phyloP scores from a whole-genome alignment of 1,140 invertebrate species.

The Scaptomyza montana region DNA sequence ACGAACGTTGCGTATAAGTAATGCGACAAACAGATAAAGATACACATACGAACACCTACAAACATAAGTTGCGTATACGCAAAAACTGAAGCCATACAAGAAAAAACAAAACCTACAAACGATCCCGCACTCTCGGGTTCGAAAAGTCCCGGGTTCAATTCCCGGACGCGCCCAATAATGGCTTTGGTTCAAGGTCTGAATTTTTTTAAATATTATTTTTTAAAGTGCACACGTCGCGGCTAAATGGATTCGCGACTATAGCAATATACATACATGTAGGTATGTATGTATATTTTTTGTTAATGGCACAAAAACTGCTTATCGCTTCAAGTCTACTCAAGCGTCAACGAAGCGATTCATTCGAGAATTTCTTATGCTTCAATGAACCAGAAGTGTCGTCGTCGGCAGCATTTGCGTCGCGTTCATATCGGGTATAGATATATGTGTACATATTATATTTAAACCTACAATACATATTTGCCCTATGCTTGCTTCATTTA shows the following conservation, averaged over 20 bases:
- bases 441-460: conserved; percentile 31
- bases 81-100: not conserved
- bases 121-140: not conserved
- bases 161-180: conserved; percentile 88
- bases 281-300: conserved; percentile 62
- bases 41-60: not conserved
- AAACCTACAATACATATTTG: conserved; percentile 19
- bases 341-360: conserved; percentile 80
- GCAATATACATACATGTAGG: conserved; percentile 34
- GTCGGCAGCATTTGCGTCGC: conserved; percentile 45
- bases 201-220: not conserved
- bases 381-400: conserved; percentile 79
- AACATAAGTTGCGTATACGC: conserved; percentile 7
- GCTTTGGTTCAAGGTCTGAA: not conserved
- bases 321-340: conserved; percentile 82
- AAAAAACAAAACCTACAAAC: not conserved
- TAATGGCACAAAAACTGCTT: conserved; percentile 77
- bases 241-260: conserved; percentile 60
- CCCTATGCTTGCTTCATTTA: conserved; percentile 16
- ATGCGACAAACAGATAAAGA: not conserved
- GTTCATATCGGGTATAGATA: conserved; percentile 44
- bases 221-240: not conserved
- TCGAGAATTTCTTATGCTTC: conserved; percentile 82
- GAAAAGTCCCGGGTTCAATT: conserved; percentile 91
- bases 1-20: conserved; percentile 34